Percentiles rank a stretch among this genome's conserved stretches.
Conservation (phyloP, 2,888 invertebrate genomes). For the Syrphus vitripennis region DNA sequence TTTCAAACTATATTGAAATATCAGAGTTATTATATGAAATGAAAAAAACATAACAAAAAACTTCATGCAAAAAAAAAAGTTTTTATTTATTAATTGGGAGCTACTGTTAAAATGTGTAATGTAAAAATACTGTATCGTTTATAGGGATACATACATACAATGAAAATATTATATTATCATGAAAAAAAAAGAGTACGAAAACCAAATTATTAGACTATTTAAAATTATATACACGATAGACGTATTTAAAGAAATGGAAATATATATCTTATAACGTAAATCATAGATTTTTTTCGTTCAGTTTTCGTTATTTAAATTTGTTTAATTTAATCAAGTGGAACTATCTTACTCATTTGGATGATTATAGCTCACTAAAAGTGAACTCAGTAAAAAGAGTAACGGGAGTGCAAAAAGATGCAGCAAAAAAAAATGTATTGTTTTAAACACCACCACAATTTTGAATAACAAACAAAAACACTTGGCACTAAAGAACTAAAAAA, state of each 20-base stretch:
- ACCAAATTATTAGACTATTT: conserved; percentile 70
- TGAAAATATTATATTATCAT: conserved; percentile 66
- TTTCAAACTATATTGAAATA: background rate
- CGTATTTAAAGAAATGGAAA: conserved; percentile 65
- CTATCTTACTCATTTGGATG: too few relatives aligned
- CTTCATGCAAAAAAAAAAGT: background rate
- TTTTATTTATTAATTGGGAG: conserved; percentile 35
- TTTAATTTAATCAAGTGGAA: too few relatives aligned
- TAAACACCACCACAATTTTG: too few relatives aligned
- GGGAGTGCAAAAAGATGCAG: too few relatives aligned
- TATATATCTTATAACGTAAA: conserved; percentile 67
- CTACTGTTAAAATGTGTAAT: conserved; percentile 38
- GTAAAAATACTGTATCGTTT: conserved; percentile 47
- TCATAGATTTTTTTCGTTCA: background rate
- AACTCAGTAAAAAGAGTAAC: too few relatives aligned
- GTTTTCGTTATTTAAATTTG: too few relatives aligned
- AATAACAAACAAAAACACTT: too few relatives aligned
- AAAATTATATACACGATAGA: conserved; percentile 66
- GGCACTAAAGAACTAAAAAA: too few relatives aligned
- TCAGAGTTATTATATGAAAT: background rate
- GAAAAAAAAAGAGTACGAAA: conserved; percentile 57
- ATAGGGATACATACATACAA: conserved; percentile 65
- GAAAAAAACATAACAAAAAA: background rate
- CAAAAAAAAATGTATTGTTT: too few relatives aligned
- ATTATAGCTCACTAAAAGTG: too few relatives aligned